Conservation (phyloP, 2,113 vertebrate genomes). For the Mobula birostris region DNA sequence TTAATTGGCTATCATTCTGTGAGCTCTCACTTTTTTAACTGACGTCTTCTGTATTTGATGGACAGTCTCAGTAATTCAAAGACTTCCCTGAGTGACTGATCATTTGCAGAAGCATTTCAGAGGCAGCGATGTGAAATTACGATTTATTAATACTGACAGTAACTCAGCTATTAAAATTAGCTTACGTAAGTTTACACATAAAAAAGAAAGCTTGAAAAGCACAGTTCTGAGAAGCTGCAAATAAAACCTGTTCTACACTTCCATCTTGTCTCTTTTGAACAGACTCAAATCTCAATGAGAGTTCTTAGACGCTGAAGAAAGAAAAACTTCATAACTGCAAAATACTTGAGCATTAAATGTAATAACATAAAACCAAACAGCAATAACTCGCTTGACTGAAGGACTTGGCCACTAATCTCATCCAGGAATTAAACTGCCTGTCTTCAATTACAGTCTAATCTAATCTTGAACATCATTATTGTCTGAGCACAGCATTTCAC, state of each 20-base stretch:
- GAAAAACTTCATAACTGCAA: not conserved
- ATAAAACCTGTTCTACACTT: not conserved
- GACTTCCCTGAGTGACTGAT: constrained; percentile 3
- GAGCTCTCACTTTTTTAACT: not conserved
- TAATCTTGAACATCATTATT: constrained; percentile 24
- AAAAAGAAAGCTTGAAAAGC: not conserved
- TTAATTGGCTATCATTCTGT: not conserved
- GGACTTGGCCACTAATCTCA: not conserved
- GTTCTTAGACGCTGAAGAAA: not conserved
- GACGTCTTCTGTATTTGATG: constrained; percentile 6
- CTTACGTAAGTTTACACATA: not conserved
- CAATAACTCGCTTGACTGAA: constrained; percentile 13
- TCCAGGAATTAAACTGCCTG: constrained; percentile 14
- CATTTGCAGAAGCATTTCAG: not conserved
- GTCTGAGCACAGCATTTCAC: constrained; percentile 1
- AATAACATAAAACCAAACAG: constrained; percentile 19
- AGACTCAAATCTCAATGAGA: not conserved
- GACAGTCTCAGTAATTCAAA: constrained; percentile 7
- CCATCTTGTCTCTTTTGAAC: not conserved
- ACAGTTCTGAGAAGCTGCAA: not conserved
- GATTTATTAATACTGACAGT: not conserved
- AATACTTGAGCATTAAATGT: not conserved
- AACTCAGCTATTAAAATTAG: constrained; percentile 13
- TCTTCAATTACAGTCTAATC: constrained; percentile 21
- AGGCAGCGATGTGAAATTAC: not conserved